phyloP scores from a whole-genome alignment of 2,797 vertebrate species.

The Crenuchus spilurus region DNA sequence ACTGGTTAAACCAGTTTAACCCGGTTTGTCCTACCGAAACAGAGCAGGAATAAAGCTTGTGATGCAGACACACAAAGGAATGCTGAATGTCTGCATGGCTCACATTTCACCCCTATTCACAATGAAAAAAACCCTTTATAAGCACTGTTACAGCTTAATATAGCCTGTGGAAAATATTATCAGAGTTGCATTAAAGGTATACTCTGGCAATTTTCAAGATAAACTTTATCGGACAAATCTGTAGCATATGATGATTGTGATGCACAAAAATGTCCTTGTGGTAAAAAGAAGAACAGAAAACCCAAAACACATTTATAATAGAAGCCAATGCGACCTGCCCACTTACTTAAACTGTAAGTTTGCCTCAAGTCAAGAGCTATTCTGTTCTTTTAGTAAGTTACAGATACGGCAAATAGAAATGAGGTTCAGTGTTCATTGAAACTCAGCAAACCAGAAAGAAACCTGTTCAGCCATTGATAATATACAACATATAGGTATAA shows the following conservation, averaged over 20 bases:
- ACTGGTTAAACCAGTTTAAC: slow-evolving; percentile 52
- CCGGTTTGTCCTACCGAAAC: slow-evolving; percentile 24
- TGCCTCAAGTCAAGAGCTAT: too few relatives aligned
- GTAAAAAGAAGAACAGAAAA: background rate
- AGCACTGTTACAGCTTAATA: slow-evolving; percentile 16
- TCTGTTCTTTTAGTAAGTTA: too few relatives aligned
- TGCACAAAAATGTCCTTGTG: too few relatives aligned
- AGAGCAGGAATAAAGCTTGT: slow-evolving; percentile 29
- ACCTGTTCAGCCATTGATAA: background rate
- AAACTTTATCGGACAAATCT: background rate
- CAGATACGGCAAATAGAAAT: too few relatives aligned
- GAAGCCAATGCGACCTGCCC: background rate
- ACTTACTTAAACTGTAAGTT: too few relatives aligned
- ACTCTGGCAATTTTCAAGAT: background rate
- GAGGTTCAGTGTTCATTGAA: too few relatives aligned
- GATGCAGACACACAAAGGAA: slow-evolving; percentile 53
- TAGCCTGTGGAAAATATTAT: background rate
- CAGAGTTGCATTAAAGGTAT: background rate
- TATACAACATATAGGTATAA: background rate
- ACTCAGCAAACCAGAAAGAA: background rate
- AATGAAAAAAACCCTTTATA: slow-evolving; percentile 20
- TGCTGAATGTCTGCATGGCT: slow-evolving; percentile 55
- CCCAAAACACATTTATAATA: background rate
- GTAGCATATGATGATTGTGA: too few relatives aligned
- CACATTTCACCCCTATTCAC: slow-evolving; percentile 48